Evolutionary conservation across 2,888 invertebrate genomes (phyloP), one percentile per base, ranked within the genome.

Genomic region (Protonemura montana): DNA sequence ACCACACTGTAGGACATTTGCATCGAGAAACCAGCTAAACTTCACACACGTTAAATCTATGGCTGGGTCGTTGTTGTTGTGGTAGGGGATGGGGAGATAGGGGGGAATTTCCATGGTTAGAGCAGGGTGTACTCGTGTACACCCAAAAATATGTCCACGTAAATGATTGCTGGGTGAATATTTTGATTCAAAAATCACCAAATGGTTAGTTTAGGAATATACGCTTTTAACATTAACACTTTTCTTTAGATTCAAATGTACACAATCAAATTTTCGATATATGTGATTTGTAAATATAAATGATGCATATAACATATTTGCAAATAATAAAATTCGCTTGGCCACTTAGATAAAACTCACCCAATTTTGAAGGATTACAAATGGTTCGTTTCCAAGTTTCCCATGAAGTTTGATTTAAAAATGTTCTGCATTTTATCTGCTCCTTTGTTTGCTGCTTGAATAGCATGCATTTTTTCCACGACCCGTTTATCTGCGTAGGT

Each of bases 401-500:
- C 59, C 21, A 59, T 78, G 26, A 28, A 29, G 26, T 28, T 78
- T 29, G 78, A 78, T 29, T 28, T 81, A 81, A 27, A 81, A 81
- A 81, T 81, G 28, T 16, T 81, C 30, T 81, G 27, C 27, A 30
- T 29, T 81, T 81, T 30, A 27, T 29, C 30, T 78, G n/a, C 29
- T 25, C 25, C 25, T 25, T 27, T 27, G 28, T 30, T n/a, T 29
- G 25, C 16, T 81, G 81, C 30, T 10, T 81, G 30, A 16, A 27
- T 81, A 30, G 30, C 30, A n/a, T n/a, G 30, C 81, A 81, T 30
- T 81, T 29, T 81, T 29, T 28, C 81, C 29, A 28, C 29, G 29
- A n/a, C 81, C 27, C 81, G 81, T 81, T 28, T 81, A 29, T 81
- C 30, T 81, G 30, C 26, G 27, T 78, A 78, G 27, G 78, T 78